A percentile compares a stretch with the other conserved stretches of the same genome.
Evolutionary conservation across 2,797 vertebrate genomes (phyloP).

Genomic region (Melanotaenia boesemani): DNA sequence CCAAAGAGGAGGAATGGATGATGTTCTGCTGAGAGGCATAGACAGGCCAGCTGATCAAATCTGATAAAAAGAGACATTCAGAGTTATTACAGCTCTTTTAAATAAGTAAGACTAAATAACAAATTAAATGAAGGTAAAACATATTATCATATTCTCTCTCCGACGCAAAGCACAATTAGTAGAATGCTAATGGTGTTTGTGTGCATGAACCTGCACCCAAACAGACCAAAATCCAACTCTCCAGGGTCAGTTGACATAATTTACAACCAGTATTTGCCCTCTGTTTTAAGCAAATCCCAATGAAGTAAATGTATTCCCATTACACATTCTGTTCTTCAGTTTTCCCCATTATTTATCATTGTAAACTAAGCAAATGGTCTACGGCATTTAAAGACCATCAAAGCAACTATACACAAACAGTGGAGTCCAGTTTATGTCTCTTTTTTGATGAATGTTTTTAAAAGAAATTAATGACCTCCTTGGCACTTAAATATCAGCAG

Average conservation of each 20-base stretch:
- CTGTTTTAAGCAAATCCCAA: background rate
- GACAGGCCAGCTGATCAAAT: slow-evolving; percentile 6
- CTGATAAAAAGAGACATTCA: background rate
- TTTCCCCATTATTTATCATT: background rate
- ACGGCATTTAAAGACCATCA: background rate
- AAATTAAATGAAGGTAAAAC: background rate
- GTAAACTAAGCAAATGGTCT: background rate
- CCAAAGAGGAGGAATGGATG: slow-evolving; percentile 17
- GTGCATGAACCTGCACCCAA: background rate
- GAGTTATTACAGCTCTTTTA: slow-evolving; percentile 1
- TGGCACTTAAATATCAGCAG: slow-evolving; percentile 39
- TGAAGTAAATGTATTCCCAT: slow-evolving; percentile 2
- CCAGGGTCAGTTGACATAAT: background rate
- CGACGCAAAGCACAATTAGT: slow-evolving; percentile 28
- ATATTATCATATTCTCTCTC: background rate
- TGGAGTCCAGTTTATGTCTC: background rate
- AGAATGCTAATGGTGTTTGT: slow-evolving; percentile 27
- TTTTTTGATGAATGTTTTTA: background rate
- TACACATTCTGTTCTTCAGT: slow-evolving; percentile 1
- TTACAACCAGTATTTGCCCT: background rate
- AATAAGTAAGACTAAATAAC: background rate
- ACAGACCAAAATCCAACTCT: slow-evolving; percentile 28
- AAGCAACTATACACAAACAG: slow-evolving; percentile 4
- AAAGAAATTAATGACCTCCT: slow-evolving; percentile 44
- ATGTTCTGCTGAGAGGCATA: slow-evolving; percentile 51